phyloP scores from a whole-genome alignment of 2,888 invertebrate genomes.

The Arge pagana region DNA sequence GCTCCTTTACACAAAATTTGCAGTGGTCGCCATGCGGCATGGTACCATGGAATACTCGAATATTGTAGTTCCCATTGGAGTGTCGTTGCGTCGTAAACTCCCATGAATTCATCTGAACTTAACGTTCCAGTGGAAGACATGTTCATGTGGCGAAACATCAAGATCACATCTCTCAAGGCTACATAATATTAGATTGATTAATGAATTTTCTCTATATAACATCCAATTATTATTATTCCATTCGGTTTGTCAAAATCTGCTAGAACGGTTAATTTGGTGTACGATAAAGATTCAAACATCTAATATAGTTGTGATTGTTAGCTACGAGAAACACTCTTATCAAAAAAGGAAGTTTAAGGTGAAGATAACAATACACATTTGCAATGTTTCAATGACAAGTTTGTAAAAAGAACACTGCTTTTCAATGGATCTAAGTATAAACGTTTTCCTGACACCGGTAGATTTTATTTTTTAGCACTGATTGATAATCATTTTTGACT shows the following conservation, averaged over 20 bases:
- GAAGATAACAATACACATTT: too few species aligned
- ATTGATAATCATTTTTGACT: too few species aligned
- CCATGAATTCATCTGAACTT: slow-evolving; percentile 73
- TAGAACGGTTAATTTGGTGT: too few species aligned
- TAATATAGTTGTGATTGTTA: neutral
- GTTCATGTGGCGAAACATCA: slow-evolving; percentile 82
- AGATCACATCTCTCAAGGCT: slow-evolving; percentile 74
- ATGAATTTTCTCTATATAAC: neutral
- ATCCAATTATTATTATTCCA: slow-evolving; percentile 1
- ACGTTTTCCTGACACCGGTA: too few species aligned
- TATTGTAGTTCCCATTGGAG: slow-evolving; percentile 76
- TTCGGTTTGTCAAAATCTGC: too few species aligned
- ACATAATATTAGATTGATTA: slow-evolving; percentile 33
- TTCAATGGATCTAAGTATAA: too few species aligned
- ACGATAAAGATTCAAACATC: too few species aligned
- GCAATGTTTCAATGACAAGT: too few species aligned
- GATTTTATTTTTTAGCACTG: too few species aligned
- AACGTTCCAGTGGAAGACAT: slow-evolving; percentile 69
- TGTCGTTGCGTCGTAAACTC: slow-evolving; percentile 73
- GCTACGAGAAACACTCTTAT: too few species aligned
- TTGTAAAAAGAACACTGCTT: too few species aligned
- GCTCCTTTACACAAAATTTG: slow-evolving; percentile 68
- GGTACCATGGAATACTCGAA: slow-evolving; percentile 75
- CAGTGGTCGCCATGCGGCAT: slow-evolving; percentile 64
- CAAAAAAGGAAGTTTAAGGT: too few species aligned